phyloP scores from a whole-genome alignment of 2,888 invertebrate genomes.

The Sphaerophoria rueppellii region DNA sequence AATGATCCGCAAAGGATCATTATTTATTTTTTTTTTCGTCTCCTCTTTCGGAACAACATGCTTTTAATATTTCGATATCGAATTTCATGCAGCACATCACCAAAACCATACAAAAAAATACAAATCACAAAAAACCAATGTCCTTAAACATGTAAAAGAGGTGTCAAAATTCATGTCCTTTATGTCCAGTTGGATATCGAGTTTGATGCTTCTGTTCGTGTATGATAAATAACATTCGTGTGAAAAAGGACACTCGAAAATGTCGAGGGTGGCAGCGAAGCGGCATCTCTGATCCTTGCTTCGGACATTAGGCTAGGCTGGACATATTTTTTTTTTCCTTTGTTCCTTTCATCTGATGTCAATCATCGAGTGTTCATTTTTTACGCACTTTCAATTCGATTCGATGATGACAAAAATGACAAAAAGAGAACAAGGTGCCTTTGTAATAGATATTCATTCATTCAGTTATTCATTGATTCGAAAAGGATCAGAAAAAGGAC shows the following conservation, averaged over 20 bases:
- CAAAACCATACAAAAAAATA: conserved; percentile 29
- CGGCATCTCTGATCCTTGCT: conserved; percentile 66
- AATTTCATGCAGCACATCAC: conserved; percentile 62
- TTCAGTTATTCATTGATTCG: conserved; percentile 68
- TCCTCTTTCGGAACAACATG: background rate
- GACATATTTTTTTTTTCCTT: conserved; percentile 64
- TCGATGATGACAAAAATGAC: conserved; percentile 14
- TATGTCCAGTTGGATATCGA: conserved; percentile 37
- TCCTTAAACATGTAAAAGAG: conserved; percentile 41
- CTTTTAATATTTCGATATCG: conserved; percentile 59
- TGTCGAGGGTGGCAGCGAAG: conserved; percentile 32
- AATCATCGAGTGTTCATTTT: conserved; percentile 46
- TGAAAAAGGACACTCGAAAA: conserved; percentile 71
- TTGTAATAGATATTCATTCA: conserved; percentile 51
- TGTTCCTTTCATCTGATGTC: conserved; percentile 51
- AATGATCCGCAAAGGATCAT: conserved; percentile 73
- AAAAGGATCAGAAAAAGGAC: conserved; percentile 59
- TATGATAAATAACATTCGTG: conserved; percentile 67
- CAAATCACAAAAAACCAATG: conserved; percentile 9
- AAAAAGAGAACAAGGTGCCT: conserved; percentile 48
- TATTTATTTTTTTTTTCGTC: conserved; percentile 10
- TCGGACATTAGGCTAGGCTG: conserved; percentile 65
- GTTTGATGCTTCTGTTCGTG: conserved; percentile 12
- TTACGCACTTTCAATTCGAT: conserved; percentile 38
- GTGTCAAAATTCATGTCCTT: conserved; percentile 68